Evolutionary conservation across 2,888 invertebrate genomes (phyloP), one percentile per base, ranked within the genome.

Genomic region (Leptinotarsa peninsularis): DNA sequence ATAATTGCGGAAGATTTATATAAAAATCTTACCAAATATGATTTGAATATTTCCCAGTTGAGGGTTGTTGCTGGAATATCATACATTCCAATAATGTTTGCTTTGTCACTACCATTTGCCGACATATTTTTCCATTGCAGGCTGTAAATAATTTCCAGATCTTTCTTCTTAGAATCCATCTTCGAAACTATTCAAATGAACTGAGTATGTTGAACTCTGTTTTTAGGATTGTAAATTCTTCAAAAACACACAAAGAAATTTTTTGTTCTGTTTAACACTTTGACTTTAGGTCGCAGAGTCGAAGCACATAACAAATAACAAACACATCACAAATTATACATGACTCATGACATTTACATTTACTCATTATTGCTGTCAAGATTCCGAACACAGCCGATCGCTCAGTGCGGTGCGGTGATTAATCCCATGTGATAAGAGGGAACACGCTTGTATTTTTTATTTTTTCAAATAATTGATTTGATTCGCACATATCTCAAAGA

Each of bases 41-140:
- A 87, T 82, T 89, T 89, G 77, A 89, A 89, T 68, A 85, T 85
- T 75, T 86, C 85, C 86, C 88, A 89, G 82, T 87, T 87, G 67
- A 88, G 79, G 66, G 89, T 88, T 17, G 88, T 87, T 52, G 88
- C 85, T 4, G 88, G 87, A 56, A 88, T 86, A 81, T 89, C 89
- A 78, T 87, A 87, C 82, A 89, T 87, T 72, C 88, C 89, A 58
- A 89, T 87, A 77, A 88, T 86, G 77, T 86, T 87, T 76, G 85
- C 85, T 76, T 87, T 85, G 79, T 86, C 86, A 73, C 82, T 85
- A 74, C 83, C 84, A 79, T 86, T 84, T 71, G 84, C 82, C 49
- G 86, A 81, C 73, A 83, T 85, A 78, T 86, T 85, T 82, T 87
- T 88, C 89, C 89, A 89, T 74, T 87, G 86, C 71, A 89, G 81